Percentiles rank a stretch among this genome's conserved stretches.
Evolutionary conservation across 2,888 invertebrate genomes (phyloP).

Genomic region (Dasypogon diadema): DNA sequence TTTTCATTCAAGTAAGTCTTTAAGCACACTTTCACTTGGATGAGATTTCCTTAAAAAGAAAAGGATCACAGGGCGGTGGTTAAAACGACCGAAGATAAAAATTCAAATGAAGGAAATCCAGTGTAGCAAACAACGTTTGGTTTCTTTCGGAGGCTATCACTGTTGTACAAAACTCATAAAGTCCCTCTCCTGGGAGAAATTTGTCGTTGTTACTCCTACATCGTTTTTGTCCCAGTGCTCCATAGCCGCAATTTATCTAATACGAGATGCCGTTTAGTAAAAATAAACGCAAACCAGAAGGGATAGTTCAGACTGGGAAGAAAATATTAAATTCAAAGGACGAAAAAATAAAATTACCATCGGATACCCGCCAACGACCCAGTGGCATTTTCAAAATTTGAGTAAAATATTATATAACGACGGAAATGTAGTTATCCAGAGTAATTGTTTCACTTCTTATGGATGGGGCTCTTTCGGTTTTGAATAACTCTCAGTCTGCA

Average conservation of each 20-base stretch:
- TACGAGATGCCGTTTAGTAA: not conserved
- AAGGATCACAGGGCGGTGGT: not conserved
- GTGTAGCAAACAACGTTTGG: not conserved
- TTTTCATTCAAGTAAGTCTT: not conserved
- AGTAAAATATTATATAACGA: not conserved
- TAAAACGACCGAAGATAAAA: not conserved
- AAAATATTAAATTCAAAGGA: not conserved
- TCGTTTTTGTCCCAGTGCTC: not conserved
- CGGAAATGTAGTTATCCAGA: not conserved
- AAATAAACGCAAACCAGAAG: not conserved
- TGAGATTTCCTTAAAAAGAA: not conserved
- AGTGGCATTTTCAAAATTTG: not conserved
- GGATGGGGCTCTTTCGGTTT: not conserved
- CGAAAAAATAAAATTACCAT: not conserved
- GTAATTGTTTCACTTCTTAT: not conserved
- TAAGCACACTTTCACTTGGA: conserved; percentile 8
- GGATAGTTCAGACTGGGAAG: not conserved
- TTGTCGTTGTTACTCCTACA: not conserved
- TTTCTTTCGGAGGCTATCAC: not conserved
- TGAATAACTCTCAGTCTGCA: not conserved
- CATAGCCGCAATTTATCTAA: not conserved
- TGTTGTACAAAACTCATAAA: conserved; percentile 11
- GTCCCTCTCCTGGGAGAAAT: not conserved
- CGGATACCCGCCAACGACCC: not conserved
- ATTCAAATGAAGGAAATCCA: not conserved